Evolutionary conservation across 2,888 invertebrate species (phyloP).

Genomic region (Stenchaetothrips biformis): DNA sequence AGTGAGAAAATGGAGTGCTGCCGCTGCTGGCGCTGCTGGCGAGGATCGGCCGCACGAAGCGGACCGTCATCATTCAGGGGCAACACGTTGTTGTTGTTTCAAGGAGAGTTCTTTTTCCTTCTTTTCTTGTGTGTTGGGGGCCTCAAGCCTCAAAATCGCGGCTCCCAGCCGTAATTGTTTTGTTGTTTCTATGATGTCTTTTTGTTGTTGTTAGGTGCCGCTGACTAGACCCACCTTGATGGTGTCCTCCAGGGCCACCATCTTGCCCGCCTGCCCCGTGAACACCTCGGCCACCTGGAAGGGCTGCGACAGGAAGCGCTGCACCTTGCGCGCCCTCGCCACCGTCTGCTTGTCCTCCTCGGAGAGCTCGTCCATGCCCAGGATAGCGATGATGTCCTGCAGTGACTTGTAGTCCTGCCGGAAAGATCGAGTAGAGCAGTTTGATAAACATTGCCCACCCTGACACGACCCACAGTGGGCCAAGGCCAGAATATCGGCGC

Average conservation of each 20-base stretch:
- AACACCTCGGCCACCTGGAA: slow-evolving; percentile 98
- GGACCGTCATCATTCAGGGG: slow-evolving; percentile 2
- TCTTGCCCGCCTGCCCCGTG: slow-evolving; percentile 92
- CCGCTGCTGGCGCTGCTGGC: neutral
- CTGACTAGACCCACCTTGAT: slow-evolving; percentile 58
- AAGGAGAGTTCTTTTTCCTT: neutral
- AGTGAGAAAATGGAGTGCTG: neutral
- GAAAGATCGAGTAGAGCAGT: too few species aligned
- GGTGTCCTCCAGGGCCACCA: slow-evolving; percentile 87
- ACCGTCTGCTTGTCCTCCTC: slow-evolving; percentile 98
- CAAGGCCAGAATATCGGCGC: too few species aligned
- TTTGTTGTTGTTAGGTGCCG: too few species aligned
- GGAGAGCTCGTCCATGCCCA: slow-evolving; percentile 98
- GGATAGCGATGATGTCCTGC: slow-evolving; percentile 95
- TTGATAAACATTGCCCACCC: too few species aligned
- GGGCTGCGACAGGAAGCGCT: slow-evolving; percentile 95
- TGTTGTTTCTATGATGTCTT: too few species aligned
- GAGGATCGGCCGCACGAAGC: neutral
- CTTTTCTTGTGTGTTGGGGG: neutral
- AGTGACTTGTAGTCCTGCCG: slow-evolving; percentile 62
- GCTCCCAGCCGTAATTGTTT: too few species aligned
- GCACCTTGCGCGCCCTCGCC: slow-evolving; percentile 94
- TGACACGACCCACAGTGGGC: too few species aligned
- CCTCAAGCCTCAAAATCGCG: too few species aligned
- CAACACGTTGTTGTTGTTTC: slow-evolving; percentile 3